Evolutionary conservation across 1,140 invertebrate species (phyloP).

Genomic region (Anthonomus grandis): DNA sequence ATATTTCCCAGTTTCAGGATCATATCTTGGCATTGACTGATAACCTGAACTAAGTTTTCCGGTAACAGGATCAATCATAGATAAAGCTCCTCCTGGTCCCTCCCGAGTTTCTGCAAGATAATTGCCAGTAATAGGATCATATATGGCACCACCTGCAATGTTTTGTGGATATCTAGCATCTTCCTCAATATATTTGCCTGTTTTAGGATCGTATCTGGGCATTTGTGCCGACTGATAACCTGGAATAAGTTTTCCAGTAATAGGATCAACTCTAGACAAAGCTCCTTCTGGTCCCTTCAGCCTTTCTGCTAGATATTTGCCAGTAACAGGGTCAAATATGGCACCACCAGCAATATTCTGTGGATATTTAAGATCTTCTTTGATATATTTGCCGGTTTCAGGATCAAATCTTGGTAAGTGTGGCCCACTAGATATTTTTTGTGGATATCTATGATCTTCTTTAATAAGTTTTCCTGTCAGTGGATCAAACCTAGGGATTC

Average conservation of each 20-base stretch:
- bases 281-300: too few species aligned
- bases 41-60: background rate
- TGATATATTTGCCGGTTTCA: too few species aligned
- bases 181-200: background rate
- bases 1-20: background rate
- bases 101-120: too few species aligned
- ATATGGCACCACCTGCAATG: background rate
- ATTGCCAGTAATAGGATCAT: too few species aligned
- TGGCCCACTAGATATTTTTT: background rate
- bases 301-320: background rate
- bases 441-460: background rate
- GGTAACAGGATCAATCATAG: too few species aligned
- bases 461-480: background rate
- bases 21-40: background rate
- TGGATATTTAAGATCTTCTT: too few species aligned
- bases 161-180: background rate
- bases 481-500: background rate
- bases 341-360: too few species aligned
- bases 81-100: too few species aligned
- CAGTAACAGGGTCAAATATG: background rate
- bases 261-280: too few species aligned
- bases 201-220: background rate
- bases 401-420: too few species aligned
- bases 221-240: background rate
- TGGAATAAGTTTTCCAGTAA: background rate